Evolutionary conservation across 2,113 vertebrate species (phyloP).

Genomic region (Nerophis ophidion): DNA sequence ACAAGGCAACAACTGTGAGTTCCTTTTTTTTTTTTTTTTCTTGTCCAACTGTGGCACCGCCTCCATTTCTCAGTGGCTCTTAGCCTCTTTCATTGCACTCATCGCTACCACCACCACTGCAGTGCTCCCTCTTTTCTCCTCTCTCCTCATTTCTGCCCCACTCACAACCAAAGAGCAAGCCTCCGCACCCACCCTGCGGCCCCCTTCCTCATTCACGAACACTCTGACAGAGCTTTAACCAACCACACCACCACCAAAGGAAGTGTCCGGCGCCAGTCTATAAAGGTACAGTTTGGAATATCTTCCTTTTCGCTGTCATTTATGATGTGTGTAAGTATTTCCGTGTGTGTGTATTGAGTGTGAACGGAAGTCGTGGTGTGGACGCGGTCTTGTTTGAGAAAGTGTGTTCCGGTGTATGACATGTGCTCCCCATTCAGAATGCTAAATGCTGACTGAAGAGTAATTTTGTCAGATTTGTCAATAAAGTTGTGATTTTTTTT

Average conservation of each 20-base stretch:
- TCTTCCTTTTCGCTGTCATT: background rate
- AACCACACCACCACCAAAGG: constrained; percentile 28
- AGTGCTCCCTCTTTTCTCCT: constrained; percentile 25
- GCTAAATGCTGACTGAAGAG: background rate
- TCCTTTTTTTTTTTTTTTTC: background rate
- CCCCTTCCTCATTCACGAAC: background rate
- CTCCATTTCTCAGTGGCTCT: constrained; percentile 55
- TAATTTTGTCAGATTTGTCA: background rate
- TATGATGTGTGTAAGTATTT: background rate
- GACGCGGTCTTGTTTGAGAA: background rate
- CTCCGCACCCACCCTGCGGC: constrained; percentile 3
- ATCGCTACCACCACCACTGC: constrained; percentile 12
- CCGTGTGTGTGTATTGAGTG: background rate
- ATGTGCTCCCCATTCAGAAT: background rate
- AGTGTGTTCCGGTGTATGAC: background rate
- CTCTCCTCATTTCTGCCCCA: constrained; percentile 40
- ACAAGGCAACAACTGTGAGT: constrained; percentile 28
- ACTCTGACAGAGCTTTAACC: constrained; percentile 28
- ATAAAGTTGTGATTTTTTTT: background rate
- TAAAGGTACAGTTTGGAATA: constrained; percentile 46
- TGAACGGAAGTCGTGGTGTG: background rate
- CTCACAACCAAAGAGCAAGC: constrained; percentile 43
- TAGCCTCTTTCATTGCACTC: constrained; percentile 44
- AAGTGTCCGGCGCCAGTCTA: constrained; percentile 27
- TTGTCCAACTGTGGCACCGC: constrained; percentile 35